Evolutionary conservation across 2,113 vertebrate species (phyloP).

Genomic region (Noturus placidus): DNA sequence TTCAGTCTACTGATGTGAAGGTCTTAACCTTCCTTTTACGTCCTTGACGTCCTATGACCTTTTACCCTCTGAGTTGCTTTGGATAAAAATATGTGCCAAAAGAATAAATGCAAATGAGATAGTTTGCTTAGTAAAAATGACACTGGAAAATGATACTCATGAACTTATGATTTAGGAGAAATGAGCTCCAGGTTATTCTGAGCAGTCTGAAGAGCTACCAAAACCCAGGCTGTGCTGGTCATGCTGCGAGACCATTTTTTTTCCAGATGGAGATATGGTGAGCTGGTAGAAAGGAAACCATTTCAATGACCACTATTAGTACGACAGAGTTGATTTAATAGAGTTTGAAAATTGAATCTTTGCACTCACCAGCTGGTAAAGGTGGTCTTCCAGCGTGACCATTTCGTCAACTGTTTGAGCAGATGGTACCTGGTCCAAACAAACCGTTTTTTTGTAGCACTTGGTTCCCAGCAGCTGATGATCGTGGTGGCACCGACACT

Average conservation of each 20-base stretch:
- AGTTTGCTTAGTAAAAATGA: not conserved
- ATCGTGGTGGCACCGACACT: not conserved
- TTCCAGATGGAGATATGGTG: not conserved
- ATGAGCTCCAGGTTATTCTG: not conserved
- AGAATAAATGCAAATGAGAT: not conserved
- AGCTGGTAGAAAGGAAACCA: not conserved
- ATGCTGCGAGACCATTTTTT: not conserved
- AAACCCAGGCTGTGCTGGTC: not conserved
- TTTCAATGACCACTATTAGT: not conserved
- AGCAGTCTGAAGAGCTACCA: not conserved
- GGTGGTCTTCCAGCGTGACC: not conserved
- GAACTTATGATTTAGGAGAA: not conserved
- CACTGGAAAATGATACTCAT: not conserved
- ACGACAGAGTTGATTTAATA: not conserved
- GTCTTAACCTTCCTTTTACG: too few relatives aligned
- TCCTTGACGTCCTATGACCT: not conserved
- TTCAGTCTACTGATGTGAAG: not conserved
- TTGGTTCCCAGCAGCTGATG: not conserved
- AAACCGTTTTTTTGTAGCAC: not conserved
- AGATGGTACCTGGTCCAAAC: not conserved
- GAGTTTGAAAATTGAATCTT: not conserved
- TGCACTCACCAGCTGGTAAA: not conserved
- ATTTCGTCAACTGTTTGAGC: too few relatives aligned
- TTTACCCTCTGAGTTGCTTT: not conserved
- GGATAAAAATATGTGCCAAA: not conserved